A percentile compares a stretch with the other conserved stretches of the same genome.
Conservation (phyloP, 92 coral and sea anemone genomes). For the Phymanthus crucifer region DNA sequence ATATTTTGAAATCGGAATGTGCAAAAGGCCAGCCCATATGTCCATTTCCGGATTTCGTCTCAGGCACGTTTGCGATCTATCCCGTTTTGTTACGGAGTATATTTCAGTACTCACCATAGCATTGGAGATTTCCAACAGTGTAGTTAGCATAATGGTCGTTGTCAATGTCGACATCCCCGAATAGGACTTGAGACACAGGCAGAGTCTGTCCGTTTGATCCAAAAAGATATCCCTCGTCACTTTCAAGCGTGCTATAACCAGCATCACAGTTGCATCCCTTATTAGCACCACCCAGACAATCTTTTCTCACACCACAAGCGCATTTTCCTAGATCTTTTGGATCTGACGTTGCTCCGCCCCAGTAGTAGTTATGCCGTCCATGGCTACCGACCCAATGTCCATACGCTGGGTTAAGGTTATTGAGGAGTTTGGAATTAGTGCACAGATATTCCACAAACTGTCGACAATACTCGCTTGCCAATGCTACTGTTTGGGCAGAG, state of each 20-base stretch:
- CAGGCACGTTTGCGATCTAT: too few species aligned
- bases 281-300: conserved; percentile 33
- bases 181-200: conserved; percentile 72
- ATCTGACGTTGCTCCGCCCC: conserved; percentile 64
- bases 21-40: too few species aligned
- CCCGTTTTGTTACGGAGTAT: too few species aligned
- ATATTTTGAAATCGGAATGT: too few species aligned
- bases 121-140: conserved; percentile 72
- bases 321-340: conserved; percentile 49
- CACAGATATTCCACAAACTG: conserved; percentile 82
- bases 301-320: conserved; percentile 64
- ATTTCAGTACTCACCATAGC: conserved; percentile 74
- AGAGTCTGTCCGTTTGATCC: conserved; percentile 49
- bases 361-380: conserved; percentile 64
- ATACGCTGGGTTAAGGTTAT: conserved; percentile 32
- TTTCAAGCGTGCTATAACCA: conserved; percentile 31
- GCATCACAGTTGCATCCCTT: conserved; percentile 86
- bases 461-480: conserved; percentile 64
- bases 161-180: conserved; percentile 50
- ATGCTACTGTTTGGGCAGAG: conserved; percentile 68
- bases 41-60: too few species aligned
- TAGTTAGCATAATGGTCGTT: conserved; percentile 63
- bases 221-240: conserved; percentile 62
- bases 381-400: conserved; percentile 78
- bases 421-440: conserved; percentile 56